These are phyloP conservation scores for Capromys pilorides DNA, from an alignment of 2,797 vertebrate genomes.

Conservation along the genomic window DNA sequence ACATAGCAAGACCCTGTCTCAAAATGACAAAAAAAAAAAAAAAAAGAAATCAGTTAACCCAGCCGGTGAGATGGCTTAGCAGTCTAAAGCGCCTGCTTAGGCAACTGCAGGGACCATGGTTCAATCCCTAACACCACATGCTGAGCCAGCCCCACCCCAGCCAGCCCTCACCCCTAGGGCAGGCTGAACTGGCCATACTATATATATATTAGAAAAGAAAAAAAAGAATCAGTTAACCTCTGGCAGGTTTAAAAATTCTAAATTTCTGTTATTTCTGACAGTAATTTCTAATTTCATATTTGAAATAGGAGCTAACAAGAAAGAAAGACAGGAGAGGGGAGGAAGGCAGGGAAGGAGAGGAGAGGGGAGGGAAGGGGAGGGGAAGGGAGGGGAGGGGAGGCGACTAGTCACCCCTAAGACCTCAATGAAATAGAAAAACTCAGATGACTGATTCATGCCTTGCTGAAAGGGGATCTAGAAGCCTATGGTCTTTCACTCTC, in stretches of 20 bases:
- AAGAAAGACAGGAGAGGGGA: not conserved
- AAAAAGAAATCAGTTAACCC: not conserved
- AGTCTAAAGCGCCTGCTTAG: too few species aligned
- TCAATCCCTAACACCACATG: too few species aligned
- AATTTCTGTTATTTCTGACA: conserved; percentile 41
- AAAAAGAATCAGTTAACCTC: not conserved
- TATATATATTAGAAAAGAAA: too few species aligned
- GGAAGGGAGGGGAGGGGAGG: not conserved
- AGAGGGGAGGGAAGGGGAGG: not conserved
- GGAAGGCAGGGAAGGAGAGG: not conserved
- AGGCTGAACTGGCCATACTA: too few species aligned
- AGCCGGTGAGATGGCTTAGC: too few species aligned
- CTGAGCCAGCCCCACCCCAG: too few species aligned
- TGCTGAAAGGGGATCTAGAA: not conserved
- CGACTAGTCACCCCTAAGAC: not conserved
- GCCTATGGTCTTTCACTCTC: not conserved
- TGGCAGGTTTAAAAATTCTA: not conserved
- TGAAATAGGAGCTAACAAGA: not conserved
- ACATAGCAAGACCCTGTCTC: too few species aligned
- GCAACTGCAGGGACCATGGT: too few species aligned
- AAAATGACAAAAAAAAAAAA: too few species aligned
- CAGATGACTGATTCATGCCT: not conserved
- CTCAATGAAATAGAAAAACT: conserved; percentile 44
- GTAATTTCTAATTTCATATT: conserved; percentile 24
- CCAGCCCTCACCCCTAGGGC: too few species aligned